phyloP scores from a whole-genome alignment of 2,888 invertebrate genomes.

The Drosophila basisetae region DNA sequence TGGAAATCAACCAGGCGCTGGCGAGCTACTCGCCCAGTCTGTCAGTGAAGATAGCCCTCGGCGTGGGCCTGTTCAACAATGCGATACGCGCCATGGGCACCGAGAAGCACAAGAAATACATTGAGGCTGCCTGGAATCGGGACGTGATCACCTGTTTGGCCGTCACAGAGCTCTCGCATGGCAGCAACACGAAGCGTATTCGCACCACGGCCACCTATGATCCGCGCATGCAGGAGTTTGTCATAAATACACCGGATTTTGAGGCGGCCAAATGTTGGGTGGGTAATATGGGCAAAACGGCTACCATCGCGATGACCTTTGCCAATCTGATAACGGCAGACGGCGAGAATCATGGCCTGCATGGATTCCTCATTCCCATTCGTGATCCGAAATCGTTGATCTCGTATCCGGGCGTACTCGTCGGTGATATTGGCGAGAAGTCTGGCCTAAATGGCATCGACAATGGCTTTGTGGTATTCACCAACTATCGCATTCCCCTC shows the following conservation, averaged over 20 bases:
- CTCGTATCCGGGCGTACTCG: conserved; percentile 92
- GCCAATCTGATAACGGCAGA: conserved; percentile 94
- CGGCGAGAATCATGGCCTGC: conserved; percentile 92
- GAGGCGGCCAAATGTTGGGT: conserved; percentile 99
- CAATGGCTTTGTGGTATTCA: conserved; percentile 96
- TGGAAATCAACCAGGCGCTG: conserved; percentile 91
- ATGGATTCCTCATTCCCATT: conserved; percentile 95
- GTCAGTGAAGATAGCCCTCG: conserved; percentile 92
- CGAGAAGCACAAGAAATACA: conserved; percentile 90
- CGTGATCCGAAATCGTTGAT: conserved; percentile 91
- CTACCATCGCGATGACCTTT: conserved; percentile 94
- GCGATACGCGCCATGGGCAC: conserved; percentile 91
- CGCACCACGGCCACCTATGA: conserved; percentile 96
- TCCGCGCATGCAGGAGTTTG: conserved; percentile 90
- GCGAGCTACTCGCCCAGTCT: conserved; percentile 90
- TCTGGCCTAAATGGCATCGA: conserved; percentile 96
- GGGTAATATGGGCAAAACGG: conserved; percentile 95
- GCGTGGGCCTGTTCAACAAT: conserved; percentile 91
- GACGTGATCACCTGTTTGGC: conserved; percentile 93
- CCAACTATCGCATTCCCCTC: conserved; percentile 94
- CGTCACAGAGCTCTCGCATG: conserved; percentile 97
- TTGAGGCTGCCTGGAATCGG: conserved; percentile 89
- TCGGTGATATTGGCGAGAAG: conserved; percentile 97
- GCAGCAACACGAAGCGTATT: conserved; percentile 96
- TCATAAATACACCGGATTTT: conserved; percentile 96